phyloP scores from a whole-genome alignment of 1,140 invertebrate species.

The Drosophila watanabei region DNA sequence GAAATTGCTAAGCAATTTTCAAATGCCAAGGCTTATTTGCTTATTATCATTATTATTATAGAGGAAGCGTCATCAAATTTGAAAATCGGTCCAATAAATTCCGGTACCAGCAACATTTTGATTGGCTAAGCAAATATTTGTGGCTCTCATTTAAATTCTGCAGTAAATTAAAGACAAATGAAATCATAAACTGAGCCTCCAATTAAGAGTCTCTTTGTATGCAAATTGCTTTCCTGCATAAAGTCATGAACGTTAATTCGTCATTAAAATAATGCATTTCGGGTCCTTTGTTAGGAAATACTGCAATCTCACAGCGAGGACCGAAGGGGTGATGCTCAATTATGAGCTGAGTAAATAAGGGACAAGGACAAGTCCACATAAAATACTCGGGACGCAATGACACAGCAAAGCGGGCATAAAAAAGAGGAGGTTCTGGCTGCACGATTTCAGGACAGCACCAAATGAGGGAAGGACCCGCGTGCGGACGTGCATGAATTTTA shows the following conservation, averaged over 20 bases:
- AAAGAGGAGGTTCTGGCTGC: conserved; percentile 17
- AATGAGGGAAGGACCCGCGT: conserved; percentile 5
- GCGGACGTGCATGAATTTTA: conserved; percentile 78
- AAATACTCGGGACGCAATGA: conserved; percentile 32
- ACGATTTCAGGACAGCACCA: conserved; percentile 8
- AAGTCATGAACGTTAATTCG: conserved; percentile 76
- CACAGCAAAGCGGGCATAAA: conserved; percentile 20
- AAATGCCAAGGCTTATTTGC: conserved; percentile 59
- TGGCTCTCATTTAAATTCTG: neutral
- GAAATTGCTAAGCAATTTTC: conserved; percentile 53
- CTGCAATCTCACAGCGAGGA: conserved; percentile 15
- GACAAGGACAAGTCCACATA: conserved; percentile 42
- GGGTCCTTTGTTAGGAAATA: conserved; percentile 50
- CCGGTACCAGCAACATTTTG: conserved; percentile 5
- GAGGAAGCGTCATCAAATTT: conserved; percentile 32
- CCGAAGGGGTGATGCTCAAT: conserved; percentile 41
- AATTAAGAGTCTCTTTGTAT: conserved; percentile 60
- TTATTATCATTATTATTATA: conserved; percentile 35
- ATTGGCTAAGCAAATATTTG: conserved; percentile 9
- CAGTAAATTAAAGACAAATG: conserved; percentile 7
- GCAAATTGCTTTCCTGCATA: conserved; percentile 70
- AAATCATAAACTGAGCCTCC: conserved; percentile 19
- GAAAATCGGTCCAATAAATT: conserved; percentile 17
- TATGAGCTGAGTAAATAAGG: conserved; percentile 72
- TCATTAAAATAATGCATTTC: conserved; percentile 74